A percentile compares a stretch with the other conserved stretches of the same genome.
These are phyloP conservation scores for Spilogale gracilis DNA, from an alignment of 2,113 vertebrate species.

Conservation along the genomic window DNA sequence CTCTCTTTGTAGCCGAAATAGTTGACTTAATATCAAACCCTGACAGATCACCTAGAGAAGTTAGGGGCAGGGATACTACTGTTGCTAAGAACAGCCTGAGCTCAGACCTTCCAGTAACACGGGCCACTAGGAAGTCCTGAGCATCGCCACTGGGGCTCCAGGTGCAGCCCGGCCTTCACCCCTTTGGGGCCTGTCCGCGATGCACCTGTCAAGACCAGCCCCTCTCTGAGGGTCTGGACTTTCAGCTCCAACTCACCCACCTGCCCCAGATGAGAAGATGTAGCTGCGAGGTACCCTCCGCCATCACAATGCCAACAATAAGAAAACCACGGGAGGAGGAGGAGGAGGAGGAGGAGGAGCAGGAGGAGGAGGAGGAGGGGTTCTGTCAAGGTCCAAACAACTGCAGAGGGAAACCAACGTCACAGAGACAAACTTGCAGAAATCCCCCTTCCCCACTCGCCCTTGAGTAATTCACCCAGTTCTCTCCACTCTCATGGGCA, in stretches of 20 bases:
- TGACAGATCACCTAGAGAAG: neutral
- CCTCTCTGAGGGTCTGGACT: neutral
- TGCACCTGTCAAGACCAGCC: neutral
- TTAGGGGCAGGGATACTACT: neutral
- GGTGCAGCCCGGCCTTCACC: neutral
- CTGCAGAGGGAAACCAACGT: neutral
- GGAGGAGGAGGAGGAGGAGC: neutral
- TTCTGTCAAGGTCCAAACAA: neutral
- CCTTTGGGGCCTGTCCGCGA: neutral
- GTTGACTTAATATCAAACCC: neutral
- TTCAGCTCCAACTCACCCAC: neutral
- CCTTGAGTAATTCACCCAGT: neutral
- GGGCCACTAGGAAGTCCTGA: neutral
- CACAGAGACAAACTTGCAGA: neutral
- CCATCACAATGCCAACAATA: neutral
- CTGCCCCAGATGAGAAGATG: neutral
- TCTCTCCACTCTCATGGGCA: no score
- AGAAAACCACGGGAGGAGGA: neutral
- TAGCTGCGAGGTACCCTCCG: neutral
- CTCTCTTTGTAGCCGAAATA: neutral
- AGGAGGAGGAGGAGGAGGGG: neutral
- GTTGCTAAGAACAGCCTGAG: neutral
- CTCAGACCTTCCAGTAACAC: neutral
- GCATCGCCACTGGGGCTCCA: neutral
- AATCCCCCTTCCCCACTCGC: accelerated